Conservation (phyloP, 2,113 vertebrate genomes). For the Jaculus jaculus region DNA sequence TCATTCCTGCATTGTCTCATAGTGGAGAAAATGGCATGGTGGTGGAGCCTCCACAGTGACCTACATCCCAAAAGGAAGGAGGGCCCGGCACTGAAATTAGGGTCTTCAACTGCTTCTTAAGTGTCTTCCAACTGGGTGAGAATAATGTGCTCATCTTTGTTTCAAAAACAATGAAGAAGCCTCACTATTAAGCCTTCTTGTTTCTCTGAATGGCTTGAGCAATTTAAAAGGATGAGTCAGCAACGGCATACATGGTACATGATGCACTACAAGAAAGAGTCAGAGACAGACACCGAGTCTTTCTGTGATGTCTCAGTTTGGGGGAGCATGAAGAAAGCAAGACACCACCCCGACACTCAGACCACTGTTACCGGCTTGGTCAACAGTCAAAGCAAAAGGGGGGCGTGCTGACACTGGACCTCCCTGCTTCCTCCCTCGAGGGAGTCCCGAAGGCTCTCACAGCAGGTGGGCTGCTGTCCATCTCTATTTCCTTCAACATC, state of each 20-base stretch:
- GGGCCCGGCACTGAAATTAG: constrained; percentile 53
- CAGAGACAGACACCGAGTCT: not conserved
- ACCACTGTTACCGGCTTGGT: not conserved
- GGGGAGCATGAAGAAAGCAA: not conserved
- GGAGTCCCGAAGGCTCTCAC: not conserved
- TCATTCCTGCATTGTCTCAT: not conserved
- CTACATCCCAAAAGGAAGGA: not conserved
- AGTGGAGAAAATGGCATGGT: constrained; percentile 12
- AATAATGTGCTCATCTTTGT: constrained; percentile 64
- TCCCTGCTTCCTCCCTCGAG: not conserved
- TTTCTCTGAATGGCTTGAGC: constrained; percentile 57
- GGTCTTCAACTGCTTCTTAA: constrained; percentile 64
- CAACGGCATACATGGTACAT: constrained; percentile 54
- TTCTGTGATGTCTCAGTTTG: not conserved
- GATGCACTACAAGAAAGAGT: not conserved
- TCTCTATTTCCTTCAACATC: constrained; percentile 25
- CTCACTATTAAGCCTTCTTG: constrained; percentile 70
- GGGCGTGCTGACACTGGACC: not conserved
- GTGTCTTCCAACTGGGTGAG: constrained; percentile 69
- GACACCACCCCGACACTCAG: too few relatives aligned
- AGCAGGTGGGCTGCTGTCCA: not conserved
- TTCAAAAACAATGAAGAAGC: constrained; percentile 57
- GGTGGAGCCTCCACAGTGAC: constrained; percentile 55
- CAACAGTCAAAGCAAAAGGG: not conserved
- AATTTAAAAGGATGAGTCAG: constrained; percentile 66